A percentile compares a stretch with the other conserved stretches of the same genome.
Evolutionary conservation across 2,888 invertebrate genomes (phyloP).

Genomic region (Andrena flavipes): DNA sequence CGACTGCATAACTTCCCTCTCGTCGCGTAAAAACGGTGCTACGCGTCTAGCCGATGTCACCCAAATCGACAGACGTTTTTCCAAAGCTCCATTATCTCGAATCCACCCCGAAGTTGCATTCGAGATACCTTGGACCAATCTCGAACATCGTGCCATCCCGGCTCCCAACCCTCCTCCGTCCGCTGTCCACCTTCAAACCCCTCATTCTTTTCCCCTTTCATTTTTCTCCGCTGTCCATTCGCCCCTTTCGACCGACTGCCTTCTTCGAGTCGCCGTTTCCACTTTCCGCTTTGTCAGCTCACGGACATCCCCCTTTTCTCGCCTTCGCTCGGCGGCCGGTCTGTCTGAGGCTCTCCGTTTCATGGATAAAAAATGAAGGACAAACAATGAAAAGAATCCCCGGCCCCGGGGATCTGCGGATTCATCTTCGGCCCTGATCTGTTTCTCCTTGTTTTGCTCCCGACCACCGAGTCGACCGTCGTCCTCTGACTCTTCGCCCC

Average conservation of each 20-base stretch:
- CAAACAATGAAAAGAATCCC: slow-evolving; percentile 34
- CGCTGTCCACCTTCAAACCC: not conserved
- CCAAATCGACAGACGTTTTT: slow-evolving; percentile 60
- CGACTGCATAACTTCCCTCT: not conserved
- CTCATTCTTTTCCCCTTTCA: not conserved
- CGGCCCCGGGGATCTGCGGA: not conserved
- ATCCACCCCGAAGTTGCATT: slow-evolving; percentile 14
- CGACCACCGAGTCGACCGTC: not conserved
- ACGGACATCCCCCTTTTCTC: slow-evolving; percentile 36
- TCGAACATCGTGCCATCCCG: not conserved
- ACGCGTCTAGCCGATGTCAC: slow-evolving; percentile 47
- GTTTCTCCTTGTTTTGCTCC: slow-evolving; percentile 11
- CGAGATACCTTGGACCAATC: slow-evolving; percentile 11
- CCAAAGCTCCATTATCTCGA: slow-evolving; percentile 46
- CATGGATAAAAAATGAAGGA: slow-evolving; percentile 38
- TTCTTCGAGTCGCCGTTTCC: slow-evolving; percentile 8
- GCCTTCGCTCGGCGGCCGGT: not conserved
- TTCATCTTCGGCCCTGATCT: slow-evolving; percentile 27
- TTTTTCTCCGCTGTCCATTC: not conserved
- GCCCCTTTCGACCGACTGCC: slow-evolving; percentile 11
- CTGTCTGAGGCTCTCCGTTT: slow-evolving; percentile 8
- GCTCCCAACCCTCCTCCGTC: not conserved
- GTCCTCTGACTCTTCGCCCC: not conserved
- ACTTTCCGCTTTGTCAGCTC: slow-evolving; percentile 34
- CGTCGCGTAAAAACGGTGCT: not conserved